Conservation (phyloP, 2,888 invertebrate genomes). For the Pseudococcus longispinus region DNA sequence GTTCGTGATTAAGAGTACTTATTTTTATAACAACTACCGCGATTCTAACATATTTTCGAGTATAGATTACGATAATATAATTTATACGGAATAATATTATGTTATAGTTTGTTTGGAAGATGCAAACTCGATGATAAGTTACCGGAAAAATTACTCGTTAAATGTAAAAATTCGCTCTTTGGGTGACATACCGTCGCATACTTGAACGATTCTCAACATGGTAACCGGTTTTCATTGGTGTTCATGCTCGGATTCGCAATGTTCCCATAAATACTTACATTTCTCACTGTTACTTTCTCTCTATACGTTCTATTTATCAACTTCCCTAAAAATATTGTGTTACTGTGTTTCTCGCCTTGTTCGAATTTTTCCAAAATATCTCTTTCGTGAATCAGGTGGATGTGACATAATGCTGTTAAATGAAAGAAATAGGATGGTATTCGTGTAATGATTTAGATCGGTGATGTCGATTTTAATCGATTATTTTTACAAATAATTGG, state of each 20-base stretch:
- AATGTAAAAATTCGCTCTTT: background rate
- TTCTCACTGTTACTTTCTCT: constrained; percentile 52
- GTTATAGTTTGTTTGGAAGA: background rate
- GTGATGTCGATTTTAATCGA: no score
- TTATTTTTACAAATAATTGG: no score
- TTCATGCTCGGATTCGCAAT: constrained; percentile 48
- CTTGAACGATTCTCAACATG: constrained; percentile 22
- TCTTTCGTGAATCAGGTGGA: background rate
- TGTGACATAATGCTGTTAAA: background rate
- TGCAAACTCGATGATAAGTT: background rate
- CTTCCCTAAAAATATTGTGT: constrained; percentile 28
- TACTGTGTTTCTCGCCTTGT: background rate
- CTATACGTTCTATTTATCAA: constrained; percentile 52
- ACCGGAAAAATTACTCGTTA: constrained; percentile 23
- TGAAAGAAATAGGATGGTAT: no score
- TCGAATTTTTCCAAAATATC: background rate
- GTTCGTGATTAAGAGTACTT: background rate
- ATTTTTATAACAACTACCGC: background rate
- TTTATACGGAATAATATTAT: background rate
- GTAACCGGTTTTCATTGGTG: constrained; percentile 42
- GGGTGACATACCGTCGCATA: constrained; percentile 45
- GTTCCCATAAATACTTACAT: constrained; percentile 24
- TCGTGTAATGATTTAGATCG: no score
- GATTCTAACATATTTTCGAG: background rate
- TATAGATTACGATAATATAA: background rate